Evolutionary conservation across 2,888 invertebrate genomes (phyloP).

Genomic region (Oxycera nigricornis): DNA sequence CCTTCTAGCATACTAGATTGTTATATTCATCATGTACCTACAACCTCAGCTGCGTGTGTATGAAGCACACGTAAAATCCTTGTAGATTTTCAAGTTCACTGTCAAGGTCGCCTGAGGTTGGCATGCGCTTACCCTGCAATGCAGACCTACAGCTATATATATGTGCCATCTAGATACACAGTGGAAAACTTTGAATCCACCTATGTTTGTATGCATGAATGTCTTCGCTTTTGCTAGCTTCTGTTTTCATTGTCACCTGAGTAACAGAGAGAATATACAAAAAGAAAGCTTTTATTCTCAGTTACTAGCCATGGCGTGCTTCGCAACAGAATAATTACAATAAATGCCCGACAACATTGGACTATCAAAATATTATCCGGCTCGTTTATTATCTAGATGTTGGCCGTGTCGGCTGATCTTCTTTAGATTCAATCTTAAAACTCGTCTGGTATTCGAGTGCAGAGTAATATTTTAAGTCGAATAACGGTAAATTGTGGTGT

Average conservation of each 20-base stretch:
- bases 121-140: constrained; percentile 72
- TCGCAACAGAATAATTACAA: too few species aligned
- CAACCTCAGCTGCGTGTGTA: not conserved
- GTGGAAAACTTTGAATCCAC: not conserved
- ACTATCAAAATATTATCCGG: too few species aligned
- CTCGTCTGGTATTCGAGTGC: too few species aligned
- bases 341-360: too few species aligned
- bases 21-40: too few species aligned
- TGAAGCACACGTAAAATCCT: constrained; percentile 18
- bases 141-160: constrained; percentile 64
- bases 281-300: not conserved
- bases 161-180: not conserved
- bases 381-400: too few species aligned
- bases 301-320: too few species aligned
- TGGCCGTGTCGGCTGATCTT: too few species aligned
- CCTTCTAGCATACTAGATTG: too few species aligned
- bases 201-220: not conserved
- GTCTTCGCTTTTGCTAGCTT: not conserved
- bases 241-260: not conserved
- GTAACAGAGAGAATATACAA: not conserved
- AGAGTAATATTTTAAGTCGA: too few species aligned
- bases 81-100: constrained; percentile 74
- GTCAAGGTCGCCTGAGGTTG: constrained; percentile 78
- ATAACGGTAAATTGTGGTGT: too few species aligned
- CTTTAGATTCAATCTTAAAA: too few species aligned